Conservation (phyloP, 2,888 invertebrate genomes). For the Drosophila eohydei region DNA sequence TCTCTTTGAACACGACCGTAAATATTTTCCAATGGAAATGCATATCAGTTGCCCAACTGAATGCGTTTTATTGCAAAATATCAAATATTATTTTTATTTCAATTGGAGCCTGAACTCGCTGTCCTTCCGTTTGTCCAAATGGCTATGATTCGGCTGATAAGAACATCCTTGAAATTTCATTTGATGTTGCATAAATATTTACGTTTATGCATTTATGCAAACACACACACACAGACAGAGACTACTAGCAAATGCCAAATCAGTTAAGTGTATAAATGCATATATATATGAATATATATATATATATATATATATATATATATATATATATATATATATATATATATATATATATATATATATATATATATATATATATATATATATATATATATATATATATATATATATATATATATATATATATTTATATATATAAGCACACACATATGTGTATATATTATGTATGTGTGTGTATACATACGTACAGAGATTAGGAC, state of each 20-base stretch:
- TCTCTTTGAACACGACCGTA: not conserved
- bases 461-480: conserved; percentile 1
- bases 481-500: conserved; percentile 37
- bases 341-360: conserved; percentile 9
- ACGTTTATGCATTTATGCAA: conserved; percentile 70
- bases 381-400: not conserved
- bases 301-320: conserved; percentile 3
- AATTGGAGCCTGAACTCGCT: conserved; percentile 16
- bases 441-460: not conserved
- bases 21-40: conserved; percentile 40
- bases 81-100: conserved; percentile 26
- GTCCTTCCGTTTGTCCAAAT: conserved; percentile 2
- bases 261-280: conserved; percentile 24
- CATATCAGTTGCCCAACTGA: conserved; percentile 33
- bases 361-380: not conserved
- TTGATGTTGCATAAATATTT: conserved; percentile 69
- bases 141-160: conserved; percentile 7
- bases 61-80: conserved; percentile 40
- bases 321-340: too few species aligned
- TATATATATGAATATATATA: conserved; percentile 4
- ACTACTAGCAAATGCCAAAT: conserved; percentile 24
- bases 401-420: not conserved
- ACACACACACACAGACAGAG: conserved; percentile 22
- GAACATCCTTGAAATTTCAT: conserved; percentile 57
- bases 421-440: not conserved